Evolutionary conservation across 64 coral and sea anemone species (phyloP).

Genomic region (Montipora capricornis): DNA sequence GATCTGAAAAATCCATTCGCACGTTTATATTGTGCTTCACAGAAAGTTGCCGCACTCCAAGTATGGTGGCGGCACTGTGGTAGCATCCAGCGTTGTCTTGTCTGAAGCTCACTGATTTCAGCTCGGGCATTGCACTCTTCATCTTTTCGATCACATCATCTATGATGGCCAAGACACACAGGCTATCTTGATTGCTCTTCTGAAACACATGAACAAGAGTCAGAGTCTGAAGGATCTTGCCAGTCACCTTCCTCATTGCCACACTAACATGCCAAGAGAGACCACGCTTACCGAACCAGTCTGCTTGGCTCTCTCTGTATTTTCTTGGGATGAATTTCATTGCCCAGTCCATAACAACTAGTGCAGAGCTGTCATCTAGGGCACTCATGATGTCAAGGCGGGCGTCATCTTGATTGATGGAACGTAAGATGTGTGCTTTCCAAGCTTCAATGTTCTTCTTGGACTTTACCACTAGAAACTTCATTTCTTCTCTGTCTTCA

Average conservation of each 20-base stretch:
- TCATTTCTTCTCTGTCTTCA: too few relatives aligned
- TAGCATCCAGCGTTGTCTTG: constrained; percentile 5
- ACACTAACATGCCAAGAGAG: neutral
- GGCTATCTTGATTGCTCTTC: constrained; percentile 3
- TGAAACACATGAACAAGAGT: too few relatives aligned
- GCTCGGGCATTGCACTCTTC: neutral
- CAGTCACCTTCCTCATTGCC: neutral
- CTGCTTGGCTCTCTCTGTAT: neutral
- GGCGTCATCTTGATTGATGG: too few relatives aligned
- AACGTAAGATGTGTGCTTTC: too few relatives aligned
- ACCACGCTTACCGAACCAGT: constrained; percentile 4
- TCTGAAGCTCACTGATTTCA: neutral
- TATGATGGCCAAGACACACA: neutral
- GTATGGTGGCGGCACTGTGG: neutral
- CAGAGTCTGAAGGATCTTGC: neutral
- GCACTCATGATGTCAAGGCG: too few relatives aligned
- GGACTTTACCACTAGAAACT: too few relatives aligned
- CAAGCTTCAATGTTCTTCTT: too few relatives aligned
- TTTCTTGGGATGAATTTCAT: neutral
- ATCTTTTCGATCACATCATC: neutral
- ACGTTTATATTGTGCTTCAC: too few relatives aligned
- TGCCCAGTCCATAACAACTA: neutral
- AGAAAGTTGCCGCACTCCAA: neutral
- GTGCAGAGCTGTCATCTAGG: neutral
- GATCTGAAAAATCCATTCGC: too few relatives aligned